Conservation (phyloP, 1,140 invertebrate genomes). For the Penaeus japonicus region DNA sequence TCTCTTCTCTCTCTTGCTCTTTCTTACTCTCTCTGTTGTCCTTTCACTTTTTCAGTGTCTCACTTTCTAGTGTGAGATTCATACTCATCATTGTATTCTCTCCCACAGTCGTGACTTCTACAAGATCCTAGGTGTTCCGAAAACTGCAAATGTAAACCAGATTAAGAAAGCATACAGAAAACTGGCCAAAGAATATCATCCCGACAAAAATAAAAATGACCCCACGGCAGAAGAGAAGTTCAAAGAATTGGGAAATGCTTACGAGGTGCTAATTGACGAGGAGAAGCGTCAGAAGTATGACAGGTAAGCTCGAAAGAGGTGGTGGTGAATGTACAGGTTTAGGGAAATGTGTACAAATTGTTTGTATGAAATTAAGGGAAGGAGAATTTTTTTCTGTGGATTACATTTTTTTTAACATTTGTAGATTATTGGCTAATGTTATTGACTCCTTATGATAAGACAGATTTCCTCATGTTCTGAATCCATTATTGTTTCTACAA, state of each 20-base stretch:
- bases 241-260: constrained; percentile 95
- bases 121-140: constrained; percentile 85
- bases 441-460: too few species aligned
- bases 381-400: too few species aligned
- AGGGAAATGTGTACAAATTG: too few species aligned
- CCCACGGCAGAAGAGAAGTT: constrained; percentile 91
- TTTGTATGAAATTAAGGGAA: too few species aligned
- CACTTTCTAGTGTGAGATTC: too few species aligned
- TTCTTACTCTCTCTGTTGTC: not conserved
- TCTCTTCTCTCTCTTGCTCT: not conserved
- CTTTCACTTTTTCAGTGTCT: not conserved
- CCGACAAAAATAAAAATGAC: constrained; percentile 97
- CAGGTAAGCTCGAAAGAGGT: constrained; percentile 59
- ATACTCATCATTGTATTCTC: constrained; percentile 21
- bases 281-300: constrained; percentile 97
- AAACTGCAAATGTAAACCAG: constrained; percentile 86
- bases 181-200: constrained; percentile 96
- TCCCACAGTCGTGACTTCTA: constrained; percentile 90
- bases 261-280: constrained; percentile 92
- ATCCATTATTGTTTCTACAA: too few species aligned
- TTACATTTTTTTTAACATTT: too few species aligned
- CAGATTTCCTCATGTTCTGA: too few species aligned
- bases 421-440: too few species aligned
- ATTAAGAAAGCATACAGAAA: constrained; percentile 98
- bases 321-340: not conserved